phyloP scores from a whole-genome alignment of 2,888 invertebrate species.

The Camptogramma bilineatum region DNA sequence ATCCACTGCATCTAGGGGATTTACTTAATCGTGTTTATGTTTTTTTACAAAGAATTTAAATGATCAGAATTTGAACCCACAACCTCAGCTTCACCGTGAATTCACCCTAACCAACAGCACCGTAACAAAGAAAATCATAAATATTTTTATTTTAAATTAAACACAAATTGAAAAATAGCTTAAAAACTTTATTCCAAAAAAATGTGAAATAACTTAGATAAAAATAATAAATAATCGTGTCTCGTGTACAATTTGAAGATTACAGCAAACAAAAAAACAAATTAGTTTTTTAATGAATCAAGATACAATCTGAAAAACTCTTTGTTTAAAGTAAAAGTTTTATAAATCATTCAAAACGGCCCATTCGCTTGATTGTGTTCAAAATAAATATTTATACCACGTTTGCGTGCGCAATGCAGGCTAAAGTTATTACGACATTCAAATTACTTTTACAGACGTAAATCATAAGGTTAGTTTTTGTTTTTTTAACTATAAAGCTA shows the following conservation, averaged over 20 bases:
- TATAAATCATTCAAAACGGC: constrained; percentile 25
- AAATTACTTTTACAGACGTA: not conserved
- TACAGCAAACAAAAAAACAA: not conserved
- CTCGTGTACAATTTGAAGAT: too few species aligned
- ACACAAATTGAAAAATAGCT: too few species aligned
- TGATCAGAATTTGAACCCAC: too few species aligned
- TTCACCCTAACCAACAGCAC: too few species aligned
- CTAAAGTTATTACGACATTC: not conserved
- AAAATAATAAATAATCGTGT: not conserved
- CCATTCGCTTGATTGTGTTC: constrained; percentile 25
- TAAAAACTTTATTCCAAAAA: not conserved
- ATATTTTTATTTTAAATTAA: too few species aligned
- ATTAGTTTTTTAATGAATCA: not conserved
- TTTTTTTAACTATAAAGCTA: not conserved
- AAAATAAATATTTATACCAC: constrained; percentile 20
- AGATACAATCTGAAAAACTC: not conserved
- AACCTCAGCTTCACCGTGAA: too few species aligned
- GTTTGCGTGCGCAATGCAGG: constrained; percentile 10
- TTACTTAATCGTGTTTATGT: too few species aligned
- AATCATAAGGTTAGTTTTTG: not conserved
- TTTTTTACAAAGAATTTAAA: too few species aligned
- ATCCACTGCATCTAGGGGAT: too few species aligned
- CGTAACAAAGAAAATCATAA: too few species aligned
- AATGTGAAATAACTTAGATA: not conserved
- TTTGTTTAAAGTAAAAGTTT: constrained; percentile 7